A percentile compares a stretch with the other conserved stretches of the same genome.
Evolutionary conservation across 2,888 invertebrate species (phyloP).

Genomic region (Odontomyia ornata): DNA sequence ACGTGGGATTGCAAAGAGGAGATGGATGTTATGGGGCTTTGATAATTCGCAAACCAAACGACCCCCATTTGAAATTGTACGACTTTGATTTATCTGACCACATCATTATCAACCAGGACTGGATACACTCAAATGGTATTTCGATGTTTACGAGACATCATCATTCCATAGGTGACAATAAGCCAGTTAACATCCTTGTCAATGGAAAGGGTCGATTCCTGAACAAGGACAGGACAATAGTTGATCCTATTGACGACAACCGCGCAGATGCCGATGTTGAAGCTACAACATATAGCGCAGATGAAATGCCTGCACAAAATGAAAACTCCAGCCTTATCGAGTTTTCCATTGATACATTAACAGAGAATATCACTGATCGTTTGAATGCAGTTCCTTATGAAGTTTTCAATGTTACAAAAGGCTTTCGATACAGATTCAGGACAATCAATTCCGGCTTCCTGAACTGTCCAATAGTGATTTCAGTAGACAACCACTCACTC

Average conservation of each 20-base stretch:
- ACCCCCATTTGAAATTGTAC: constrained; percentile 74
- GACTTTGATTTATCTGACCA: constrained; percentile 79
- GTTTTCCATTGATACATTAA: neutral
- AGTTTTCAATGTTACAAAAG: constrained; percentile 63
- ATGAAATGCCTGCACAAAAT: neutral
- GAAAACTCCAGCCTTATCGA: neutral
- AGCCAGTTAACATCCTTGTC: constrained; percentile 80
- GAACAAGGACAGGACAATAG: neutral
- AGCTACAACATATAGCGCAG: constrained; percentile 17
- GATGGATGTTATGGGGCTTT: constrained; percentile 85
- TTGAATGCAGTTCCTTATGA: constrained; percentile 54
- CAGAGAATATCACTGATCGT: constrained; percentile 12
- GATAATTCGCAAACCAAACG: constrained; percentile 75
- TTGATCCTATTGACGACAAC: constrained; percentile 15
- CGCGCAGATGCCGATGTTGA: neutral
- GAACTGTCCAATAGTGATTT: constrained; percentile 86
- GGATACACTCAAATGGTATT: constrained; percentile 78
- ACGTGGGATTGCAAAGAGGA: constrained; percentile 83
- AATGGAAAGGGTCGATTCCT: constrained; percentile 78
- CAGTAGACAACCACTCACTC: constrained; percentile 83
- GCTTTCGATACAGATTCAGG: constrained; percentile 80
- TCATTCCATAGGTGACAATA: constrained; percentile 83
- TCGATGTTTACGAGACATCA: constrained; percentile 86
- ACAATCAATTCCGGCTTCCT: constrained; percentile 86
- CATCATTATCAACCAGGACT: constrained; percentile 80